Evolutionary conservation across 1,140 invertebrate genomes (phyloP).

Genomic region (Diorhabda elongata): DNA sequence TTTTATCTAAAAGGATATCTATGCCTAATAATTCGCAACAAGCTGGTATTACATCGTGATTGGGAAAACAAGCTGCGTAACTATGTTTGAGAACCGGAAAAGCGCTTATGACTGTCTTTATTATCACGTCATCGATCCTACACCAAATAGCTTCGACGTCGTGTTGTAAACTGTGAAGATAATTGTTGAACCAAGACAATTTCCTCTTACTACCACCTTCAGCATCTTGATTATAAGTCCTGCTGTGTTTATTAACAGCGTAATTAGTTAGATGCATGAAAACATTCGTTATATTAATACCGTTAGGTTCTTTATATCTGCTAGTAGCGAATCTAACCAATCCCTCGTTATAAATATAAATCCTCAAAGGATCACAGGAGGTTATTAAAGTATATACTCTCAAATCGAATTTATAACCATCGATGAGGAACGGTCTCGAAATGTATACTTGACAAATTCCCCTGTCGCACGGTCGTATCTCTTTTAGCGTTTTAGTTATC

Average conservation of each 20-base stretch:
- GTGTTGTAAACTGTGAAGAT: constrained; percentile 64
- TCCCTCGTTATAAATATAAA: constrained; percentile 95
- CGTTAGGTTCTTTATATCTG: constrained; percentile 74
- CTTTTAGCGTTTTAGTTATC: constrained; percentile 70
- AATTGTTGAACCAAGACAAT: constrained; percentile 75
- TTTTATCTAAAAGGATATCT: constrained; percentile 80
- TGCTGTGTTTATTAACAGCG: constrained; percentile 87
- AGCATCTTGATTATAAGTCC: constrained; percentile 69
- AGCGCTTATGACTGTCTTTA: constrained; percentile 83
- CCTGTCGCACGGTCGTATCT: constrained; percentile 71
- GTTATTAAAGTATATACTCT: constrained; percentile 91
- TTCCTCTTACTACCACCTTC: constrained; percentile 82
- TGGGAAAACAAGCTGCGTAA: constrained; percentile 83
- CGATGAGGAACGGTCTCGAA: constrained; percentile 77
- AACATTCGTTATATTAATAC: constrained; percentile 74
- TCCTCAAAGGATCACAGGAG: constrained; percentile 85
- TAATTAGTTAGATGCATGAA: constrained; percentile 99
- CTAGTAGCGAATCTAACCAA: constrained; percentile 86
- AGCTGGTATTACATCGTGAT: constrained; percentile 75
- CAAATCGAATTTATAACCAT: constrained; percentile 97
- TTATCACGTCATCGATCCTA: constrained; percentile 84
- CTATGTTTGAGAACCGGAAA: constrained; percentile 82
- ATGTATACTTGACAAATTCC: constrained; percentile 82
- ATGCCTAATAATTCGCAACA: constrained; percentile 89
- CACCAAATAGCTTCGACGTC: constrained; percentile 72